These are phyloP conservation scores for Percopsis omiscomaycus DNA, from an alignment of 2,797 vertebrate species.

Conservation along the genomic window DNA sequence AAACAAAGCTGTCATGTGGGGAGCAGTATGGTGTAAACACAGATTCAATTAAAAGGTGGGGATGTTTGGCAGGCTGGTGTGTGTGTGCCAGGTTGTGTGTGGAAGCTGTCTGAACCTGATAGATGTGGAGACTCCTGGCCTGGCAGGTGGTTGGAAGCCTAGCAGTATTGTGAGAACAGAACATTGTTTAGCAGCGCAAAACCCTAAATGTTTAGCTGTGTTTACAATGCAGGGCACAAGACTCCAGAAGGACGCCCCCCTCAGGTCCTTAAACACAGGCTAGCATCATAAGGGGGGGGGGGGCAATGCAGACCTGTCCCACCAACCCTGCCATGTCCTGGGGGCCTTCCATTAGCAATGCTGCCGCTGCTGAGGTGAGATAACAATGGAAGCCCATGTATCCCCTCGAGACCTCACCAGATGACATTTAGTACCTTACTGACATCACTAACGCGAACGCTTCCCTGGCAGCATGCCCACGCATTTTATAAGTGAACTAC, in stretches of 20 bases:
- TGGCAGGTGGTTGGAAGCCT: constrained; percentile 49
- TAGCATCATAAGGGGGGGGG: constrained; percentile 33
- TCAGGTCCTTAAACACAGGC: constrained; percentile 28
- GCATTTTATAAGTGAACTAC: constrained; percentile 35
- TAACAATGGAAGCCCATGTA: constrained; percentile 68
- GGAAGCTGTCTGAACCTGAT: constrained; percentile 47
- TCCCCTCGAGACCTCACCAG: constrained; percentile 66
- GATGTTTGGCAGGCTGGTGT: constrained; percentile 45
- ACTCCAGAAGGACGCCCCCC: constrained; percentile 39
- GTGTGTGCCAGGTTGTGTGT: constrained; percentile 36
- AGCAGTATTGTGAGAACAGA: constrained; percentile 50
- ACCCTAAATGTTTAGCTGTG: constrained; percentile 46
- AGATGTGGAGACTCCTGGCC: constrained; percentile 53
- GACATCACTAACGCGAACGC: constrained; percentile 58
- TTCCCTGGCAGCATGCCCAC: constrained; percentile 54
- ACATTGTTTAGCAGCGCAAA: constrained; percentile 48
- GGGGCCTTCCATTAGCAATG: constrained; percentile 57
- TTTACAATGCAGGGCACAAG: constrained; percentile 48
- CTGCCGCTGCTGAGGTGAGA: constrained; percentile 55
- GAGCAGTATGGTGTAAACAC: constrained; percentile 48
- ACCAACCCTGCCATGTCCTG: constrained; percentile 31
- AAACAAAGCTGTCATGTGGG: constrained; percentile 49
- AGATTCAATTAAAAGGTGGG: constrained; percentile 67
- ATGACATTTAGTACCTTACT: constrained; percentile 64
- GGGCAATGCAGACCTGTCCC: constrained; percentile 43